Conservation (phyloP, 2,888 invertebrate species). For the Bhutanitis thaidina region DNA sequence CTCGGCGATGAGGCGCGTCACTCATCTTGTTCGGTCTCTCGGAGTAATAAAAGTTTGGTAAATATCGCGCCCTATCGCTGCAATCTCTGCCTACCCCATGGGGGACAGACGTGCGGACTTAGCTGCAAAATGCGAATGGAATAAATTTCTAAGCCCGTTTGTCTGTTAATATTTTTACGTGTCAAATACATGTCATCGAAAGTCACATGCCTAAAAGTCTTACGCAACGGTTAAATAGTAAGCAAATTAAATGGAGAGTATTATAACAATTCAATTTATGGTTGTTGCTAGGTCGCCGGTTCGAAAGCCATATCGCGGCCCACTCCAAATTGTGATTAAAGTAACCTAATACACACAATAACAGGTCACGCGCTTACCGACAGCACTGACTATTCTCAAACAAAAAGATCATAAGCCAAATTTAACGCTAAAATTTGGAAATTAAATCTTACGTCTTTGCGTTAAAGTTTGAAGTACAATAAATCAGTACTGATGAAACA, state of each 20-base stretch:
- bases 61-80: too few relatives aligned
- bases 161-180: too few relatives aligned
- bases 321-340: slow-evolving; percentile 79
- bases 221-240: slow-evolving; percentile 16
- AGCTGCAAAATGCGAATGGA: too few relatives aligned
- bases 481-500: slow-evolving; percentile 36
- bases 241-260: slow-evolving; percentile 23
- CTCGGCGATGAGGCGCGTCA: too few relatives aligned
- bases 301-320: slow-evolving; percentile 73
- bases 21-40: too few relatives aligned
- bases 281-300: slow-evolving; percentile 61
- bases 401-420: slow-evolving; percentile 39
- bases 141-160: too few relatives aligned
- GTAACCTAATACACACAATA: slow-evolving; percentile 79
- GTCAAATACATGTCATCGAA: slow-evolving; percentile 1
- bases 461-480: slow-evolving; percentile 31
- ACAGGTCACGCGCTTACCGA: slow-evolving; percentile 76
- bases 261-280: slow-evolving; percentile 55
- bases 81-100: too few relatives aligned
- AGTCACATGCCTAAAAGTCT: slow-evolving; percentile 16
- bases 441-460: not conserved
- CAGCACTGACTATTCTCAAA: slow-evolving; percentile 47
- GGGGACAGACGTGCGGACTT: too few relatives aligned
- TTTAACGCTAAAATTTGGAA: slow-evolving; percentile 22
- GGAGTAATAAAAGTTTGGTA: too few relatives aligned